These are phyloP conservation scores for Marmota monax DNA, from an alignment of 2,113 vertebrate species.

Conservation along the genomic window DNA sequence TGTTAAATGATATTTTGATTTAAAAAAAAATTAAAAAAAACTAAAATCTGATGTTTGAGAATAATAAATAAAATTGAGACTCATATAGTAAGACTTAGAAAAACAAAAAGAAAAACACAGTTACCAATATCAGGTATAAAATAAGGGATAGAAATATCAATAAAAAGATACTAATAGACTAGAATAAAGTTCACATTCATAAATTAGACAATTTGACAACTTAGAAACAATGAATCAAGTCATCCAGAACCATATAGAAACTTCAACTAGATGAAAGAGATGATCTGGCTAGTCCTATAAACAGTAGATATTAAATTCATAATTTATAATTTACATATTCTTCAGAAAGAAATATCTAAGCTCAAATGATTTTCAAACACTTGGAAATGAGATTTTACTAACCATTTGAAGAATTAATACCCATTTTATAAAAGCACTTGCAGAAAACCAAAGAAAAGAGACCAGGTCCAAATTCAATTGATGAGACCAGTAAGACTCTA, in stretches of 20 bases:
- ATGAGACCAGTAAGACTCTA: neutral
- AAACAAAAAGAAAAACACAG: neutral
- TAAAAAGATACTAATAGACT: neutral
- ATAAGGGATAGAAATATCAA: neutral
- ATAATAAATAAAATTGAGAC: neutral
- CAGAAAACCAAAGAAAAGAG: neutral
- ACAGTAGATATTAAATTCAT: neutral
- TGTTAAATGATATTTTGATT: conserved; percentile 39
- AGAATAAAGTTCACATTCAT: neutral
- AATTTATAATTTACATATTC: neutral
- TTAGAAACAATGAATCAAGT: neutral
- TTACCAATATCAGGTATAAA: neutral
- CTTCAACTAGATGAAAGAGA: neutral
- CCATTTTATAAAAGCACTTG: too few relatives aligned
- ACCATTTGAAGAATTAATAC: neutral
- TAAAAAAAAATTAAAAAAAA: neutral
- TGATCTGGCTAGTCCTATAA: neutral
- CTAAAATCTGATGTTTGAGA: neutral
- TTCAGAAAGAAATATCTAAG: neutral
- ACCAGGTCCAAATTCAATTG: neutral
- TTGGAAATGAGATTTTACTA: neutral
- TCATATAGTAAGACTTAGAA: neutral
- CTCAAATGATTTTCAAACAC: neutral
- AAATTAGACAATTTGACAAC: neutral
- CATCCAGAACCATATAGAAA: neutral